Evolutionary conservation across 2,113 vertebrate species (phyloP).

Genomic region (Phaethornis superciliosus): DNA sequence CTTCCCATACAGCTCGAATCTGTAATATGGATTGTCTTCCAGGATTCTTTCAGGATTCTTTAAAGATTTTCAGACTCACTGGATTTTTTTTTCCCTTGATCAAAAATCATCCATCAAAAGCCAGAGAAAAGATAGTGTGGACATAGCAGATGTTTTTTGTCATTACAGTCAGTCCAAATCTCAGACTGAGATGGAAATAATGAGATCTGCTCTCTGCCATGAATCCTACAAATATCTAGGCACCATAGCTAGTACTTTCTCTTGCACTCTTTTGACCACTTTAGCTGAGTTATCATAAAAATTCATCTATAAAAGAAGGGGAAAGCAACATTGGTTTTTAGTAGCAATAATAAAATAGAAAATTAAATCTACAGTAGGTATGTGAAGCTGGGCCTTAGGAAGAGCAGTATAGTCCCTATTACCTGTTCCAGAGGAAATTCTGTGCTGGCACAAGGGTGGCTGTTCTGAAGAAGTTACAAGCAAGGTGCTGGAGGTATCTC

Average conservation of each 20-base stretch:
- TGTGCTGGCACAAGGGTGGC: background rate
- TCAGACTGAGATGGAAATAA: background rate
- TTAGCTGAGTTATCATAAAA: background rate
- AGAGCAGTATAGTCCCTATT: background rate
- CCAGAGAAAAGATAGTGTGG: background rate
- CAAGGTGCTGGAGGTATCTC: background rate
- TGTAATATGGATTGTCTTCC: background rate
- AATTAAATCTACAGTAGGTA: background rate
- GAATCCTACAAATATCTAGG: background rate
- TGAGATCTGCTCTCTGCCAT: background rate
- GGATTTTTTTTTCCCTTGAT: background rate
- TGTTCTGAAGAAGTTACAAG: background rate
- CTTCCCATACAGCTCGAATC: background rate
- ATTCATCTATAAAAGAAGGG: background rate
- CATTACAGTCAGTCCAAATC: background rate
- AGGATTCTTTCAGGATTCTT: background rate
- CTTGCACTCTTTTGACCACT: background rate
- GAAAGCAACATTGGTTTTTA: background rate
- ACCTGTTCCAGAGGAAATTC: background rate
- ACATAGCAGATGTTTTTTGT: background rate
- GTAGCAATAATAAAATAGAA: background rate
- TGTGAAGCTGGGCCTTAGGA: background rate
- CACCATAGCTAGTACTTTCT: background rate
- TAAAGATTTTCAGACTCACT: background rate
- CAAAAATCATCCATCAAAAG: background rate